Base-by-base conservation (phyloP, 2,113 vertebrate genomes). In the Ifrita kowaldi region DNA sequence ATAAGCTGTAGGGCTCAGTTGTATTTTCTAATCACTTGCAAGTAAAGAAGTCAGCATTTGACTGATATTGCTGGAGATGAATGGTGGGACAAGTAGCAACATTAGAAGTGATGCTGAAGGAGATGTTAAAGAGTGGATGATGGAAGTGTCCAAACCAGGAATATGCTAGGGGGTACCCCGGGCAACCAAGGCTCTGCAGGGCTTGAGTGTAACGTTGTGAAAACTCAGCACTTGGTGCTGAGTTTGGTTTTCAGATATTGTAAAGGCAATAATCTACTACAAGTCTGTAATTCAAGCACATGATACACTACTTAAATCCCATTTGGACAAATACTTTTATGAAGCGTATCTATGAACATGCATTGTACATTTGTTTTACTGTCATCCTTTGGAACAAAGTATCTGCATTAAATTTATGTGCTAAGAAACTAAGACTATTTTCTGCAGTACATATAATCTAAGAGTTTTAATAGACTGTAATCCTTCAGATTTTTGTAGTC, bases 131-230 rank as follows among this genome's bases (percentile, higher is more conserved):
- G 67, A 17, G 26, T 41, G 3, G n/a, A 3, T 35, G 11, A 46
- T 74, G 50, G 49, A 73, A 57, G 13, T 84, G 39, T 42, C 63
- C 47, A 70, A 55, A 53, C 16, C 11, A 46, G 64, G 21, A 69
- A 16, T 19, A 13, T 74, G 35, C 32, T 1, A 2, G 13, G 12
- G 26, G 35, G 4, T n/a, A 32, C 9, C 2, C 2, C 11, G 44
- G n/a, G 10, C 52, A 52, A 3, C 27, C 47, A 46, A 59, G 10
- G 23, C 28, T 73, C 24, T 70, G 22, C 1, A 6, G 18, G 30
- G 5, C 14, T 7, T 6, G 10, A 49, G 37, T 3, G 1, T 33
- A 47, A 23, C 2, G 0, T 46, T 57, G 18, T 13, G 13, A 44
- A 26, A 71, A 41, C 41, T 73, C 27, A 35, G 53, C 16, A 19